phyloP scores from a whole-genome alignment of 1,140 invertebrate species.

The Halesus radiatus region DNA sequence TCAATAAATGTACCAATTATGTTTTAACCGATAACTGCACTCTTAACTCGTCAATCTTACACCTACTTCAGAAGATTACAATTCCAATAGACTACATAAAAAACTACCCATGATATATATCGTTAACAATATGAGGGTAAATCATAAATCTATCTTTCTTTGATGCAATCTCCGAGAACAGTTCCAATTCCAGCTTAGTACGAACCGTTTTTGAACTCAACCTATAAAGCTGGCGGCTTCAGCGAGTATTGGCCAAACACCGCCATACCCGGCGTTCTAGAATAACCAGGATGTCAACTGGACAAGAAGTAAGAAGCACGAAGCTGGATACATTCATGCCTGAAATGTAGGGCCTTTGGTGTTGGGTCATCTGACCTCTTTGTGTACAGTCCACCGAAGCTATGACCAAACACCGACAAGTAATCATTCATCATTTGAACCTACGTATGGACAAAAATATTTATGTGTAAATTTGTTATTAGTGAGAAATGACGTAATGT shows the following conservation, averaged over 20 bases:
- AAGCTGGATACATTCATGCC: background rate
- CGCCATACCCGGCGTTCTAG: conserved; percentile 1
- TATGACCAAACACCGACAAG: background rate
- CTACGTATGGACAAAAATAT: no score
- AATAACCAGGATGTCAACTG: conserved; percentile 1
- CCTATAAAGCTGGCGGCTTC: background rate
- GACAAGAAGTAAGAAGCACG: background rate
- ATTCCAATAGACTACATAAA: no score
- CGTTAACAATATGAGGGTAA: background rate
- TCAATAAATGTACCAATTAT: no score
- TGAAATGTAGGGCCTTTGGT: background rate
- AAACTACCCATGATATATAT: background rate
- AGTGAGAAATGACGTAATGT: no score
- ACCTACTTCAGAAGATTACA: no score
- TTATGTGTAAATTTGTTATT: no score
- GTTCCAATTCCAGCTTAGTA: background rate
- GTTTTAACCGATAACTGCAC: no score
- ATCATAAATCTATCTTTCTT: background rate
- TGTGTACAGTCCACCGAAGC: background rate
- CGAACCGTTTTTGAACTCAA: conserved; percentile 1
- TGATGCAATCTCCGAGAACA: background rate
- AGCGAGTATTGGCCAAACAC: background rate
- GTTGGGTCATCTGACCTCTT: background rate
- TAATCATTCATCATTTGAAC: no score
- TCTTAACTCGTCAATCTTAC: no score